Evolutionary conservation across 2,797 vertebrate species (phyloP).

Genomic region (Halcyon leucocephala): DNA sequence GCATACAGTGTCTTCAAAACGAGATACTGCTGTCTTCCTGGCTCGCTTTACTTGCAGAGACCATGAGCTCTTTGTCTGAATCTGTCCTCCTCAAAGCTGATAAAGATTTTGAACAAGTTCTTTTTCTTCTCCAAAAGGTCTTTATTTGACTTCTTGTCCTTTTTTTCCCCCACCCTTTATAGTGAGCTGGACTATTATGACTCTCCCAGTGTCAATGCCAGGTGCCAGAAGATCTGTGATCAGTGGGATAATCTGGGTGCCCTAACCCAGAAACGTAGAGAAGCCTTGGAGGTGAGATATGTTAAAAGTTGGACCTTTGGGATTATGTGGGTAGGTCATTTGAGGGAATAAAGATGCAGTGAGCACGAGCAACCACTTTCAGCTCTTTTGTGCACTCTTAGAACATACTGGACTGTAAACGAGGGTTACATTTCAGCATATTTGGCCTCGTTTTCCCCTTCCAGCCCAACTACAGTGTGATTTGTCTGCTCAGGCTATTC

Average conservation of each 20-base stretch:
- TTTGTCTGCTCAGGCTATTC: not conserved
- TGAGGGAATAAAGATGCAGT: not conserved
- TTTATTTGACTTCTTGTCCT: not conserved
- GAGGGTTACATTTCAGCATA: not conserved
- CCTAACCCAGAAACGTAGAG: conserved; percentile 93
- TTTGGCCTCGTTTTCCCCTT: not conserved
- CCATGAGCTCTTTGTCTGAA: not conserved
- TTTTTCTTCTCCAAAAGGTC: not conserved
- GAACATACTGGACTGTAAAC: not conserved
- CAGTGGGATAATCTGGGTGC: conserved; percentile 95
- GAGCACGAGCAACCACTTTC: not conserved
- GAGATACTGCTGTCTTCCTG: not conserved
- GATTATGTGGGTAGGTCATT: not conserved
- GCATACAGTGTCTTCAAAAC: not conserved
- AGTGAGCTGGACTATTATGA: conserved; percentile 99
- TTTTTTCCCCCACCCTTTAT: not conserved
- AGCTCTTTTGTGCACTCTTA: not conserved
- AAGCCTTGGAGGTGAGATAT: conserved; percentile 92
- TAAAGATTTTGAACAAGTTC: not conserved
- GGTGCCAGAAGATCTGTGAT: conserved; percentile 97
- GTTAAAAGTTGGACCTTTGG: not conserved
- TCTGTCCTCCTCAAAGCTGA: not conserved
- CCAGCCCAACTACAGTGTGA: not conserved
- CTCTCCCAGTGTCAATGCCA: conserved; percentile 95
- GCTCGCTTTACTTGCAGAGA: not conserved